These are phyloP conservation scores for Tortrix viridana DNA, from an alignment of 2,888 invertebrate species.

Conservation along the genomic window DNA sequence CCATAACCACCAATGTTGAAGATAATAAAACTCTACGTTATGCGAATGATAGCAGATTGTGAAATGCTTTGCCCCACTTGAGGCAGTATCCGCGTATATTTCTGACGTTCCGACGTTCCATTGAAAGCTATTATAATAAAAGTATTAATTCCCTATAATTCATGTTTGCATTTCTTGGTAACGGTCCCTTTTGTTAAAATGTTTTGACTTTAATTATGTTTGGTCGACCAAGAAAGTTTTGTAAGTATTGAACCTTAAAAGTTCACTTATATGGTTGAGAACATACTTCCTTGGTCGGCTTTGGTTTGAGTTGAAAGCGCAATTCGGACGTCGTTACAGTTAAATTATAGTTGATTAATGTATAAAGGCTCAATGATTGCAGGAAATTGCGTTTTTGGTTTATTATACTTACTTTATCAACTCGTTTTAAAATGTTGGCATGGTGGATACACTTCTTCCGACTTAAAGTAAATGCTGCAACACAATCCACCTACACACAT, in stretches of 20 bases:
- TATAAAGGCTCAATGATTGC: background rate
- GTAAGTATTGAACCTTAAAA: too few species aligned
- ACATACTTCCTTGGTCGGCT: background rate
- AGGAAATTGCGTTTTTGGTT: background rate
- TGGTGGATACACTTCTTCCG: too few species aligned
- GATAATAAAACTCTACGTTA: constrained; percentile 6
- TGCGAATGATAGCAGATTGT: background rate
- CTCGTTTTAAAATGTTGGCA: too few species aligned
- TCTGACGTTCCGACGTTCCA: constrained; percentile 15
- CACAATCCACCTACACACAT: too few species aligned
- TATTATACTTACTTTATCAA: too few species aligned
- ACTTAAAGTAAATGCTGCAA: too few species aligned
- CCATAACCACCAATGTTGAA: background rate
- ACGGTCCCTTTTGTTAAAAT: constrained; percentile 33
- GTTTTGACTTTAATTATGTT: constrained; percentile 31
- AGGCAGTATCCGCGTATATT: background rate
- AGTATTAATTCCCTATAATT: constrained; percentile 40
- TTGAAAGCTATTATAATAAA: constrained; percentile 37
- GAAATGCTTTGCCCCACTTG: background rate
- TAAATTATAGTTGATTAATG: constrained; percentile 9
- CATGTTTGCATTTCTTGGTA: constrained; percentile 37
- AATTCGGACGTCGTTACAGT: constrained; percentile 22
- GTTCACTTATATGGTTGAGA: too few species aligned
- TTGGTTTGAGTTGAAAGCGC: constrained; percentile 26
- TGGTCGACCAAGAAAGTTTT: background rate